Evolutionary conservation across 2,888 invertebrate genomes (phyloP).

Genomic region (Adelphocoris suturalis): DNA sequence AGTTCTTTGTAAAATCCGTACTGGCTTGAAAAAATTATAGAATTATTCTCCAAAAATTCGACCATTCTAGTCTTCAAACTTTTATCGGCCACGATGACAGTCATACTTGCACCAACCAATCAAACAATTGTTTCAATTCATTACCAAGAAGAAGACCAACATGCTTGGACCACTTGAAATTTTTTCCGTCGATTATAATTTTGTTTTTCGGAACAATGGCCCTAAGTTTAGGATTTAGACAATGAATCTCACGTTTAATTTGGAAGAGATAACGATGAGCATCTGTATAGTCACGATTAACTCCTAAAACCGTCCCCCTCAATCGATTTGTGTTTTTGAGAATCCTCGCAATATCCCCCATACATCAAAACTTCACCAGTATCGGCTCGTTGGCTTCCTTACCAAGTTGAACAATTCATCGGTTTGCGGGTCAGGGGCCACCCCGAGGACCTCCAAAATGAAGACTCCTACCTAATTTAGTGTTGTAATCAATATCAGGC

Average conservation of each 20-base stretch:
- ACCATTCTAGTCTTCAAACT: no score
- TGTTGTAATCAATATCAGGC: no score
- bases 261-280: neutral
- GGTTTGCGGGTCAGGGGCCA: neutral
- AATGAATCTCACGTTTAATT: neutral
- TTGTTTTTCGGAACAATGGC: neutral
- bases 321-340: neutral
- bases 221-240: neutral
- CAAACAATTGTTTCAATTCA: neutral
- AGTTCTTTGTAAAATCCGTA: no score
- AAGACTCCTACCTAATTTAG: neutral
- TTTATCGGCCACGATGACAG: neutral
- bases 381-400: neutral
- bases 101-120: neutral
- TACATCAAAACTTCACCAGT: no score
- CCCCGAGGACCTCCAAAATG: neutral
- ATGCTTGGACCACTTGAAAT: neutral
- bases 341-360: no score
- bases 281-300: neutral
- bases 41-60: no score
- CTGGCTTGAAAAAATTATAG: no score
- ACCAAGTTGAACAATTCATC: neutral
- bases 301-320: no score
- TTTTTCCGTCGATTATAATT: neutral
- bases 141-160: neutral